Evolutionary conservation across 2,113 vertebrate species (phyloP).

Genomic region (Crypturellus undulatus): DNA sequence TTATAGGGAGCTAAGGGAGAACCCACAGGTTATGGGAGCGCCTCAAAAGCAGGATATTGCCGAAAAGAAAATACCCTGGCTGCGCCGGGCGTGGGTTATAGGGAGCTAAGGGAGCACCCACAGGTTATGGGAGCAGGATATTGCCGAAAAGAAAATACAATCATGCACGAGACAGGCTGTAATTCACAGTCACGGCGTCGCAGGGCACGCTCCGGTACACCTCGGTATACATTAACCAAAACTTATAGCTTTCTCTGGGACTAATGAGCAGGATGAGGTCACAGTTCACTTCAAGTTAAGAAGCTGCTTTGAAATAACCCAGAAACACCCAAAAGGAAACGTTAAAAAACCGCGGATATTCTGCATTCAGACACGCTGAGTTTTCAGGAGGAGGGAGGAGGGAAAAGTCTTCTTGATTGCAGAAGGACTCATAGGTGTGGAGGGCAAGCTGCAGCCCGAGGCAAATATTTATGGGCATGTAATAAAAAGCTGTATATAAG

Average conservation of each 20-base stretch:
- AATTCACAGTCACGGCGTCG: neutral
- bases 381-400: neutral
- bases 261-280: neutral
- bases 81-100: neutral
- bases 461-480: neutral
- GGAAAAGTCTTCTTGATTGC: neutral
- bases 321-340: neutral
- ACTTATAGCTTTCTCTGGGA: neutral
- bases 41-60: neutral
- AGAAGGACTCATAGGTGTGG: neutral
- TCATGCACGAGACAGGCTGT: accelerated
- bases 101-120: neutral
- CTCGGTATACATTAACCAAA: neutral
- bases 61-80: neutral
- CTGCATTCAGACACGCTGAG: neutral
- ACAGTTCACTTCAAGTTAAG: neutral
- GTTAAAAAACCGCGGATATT: neutral
- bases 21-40: neutral
- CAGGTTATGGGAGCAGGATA: neutral
- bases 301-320: neutral
- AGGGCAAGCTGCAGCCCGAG: neutral
- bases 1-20: neutral
- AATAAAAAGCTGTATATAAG: neutral
- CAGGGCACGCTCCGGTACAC: neutral
- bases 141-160: neutral